Evolutionary conservation across 2,888 invertebrate genomes (phyloP), one percentile per base, ranked within the genome.

Genomic region (Sinodicranocentrus sp.): DNA sequence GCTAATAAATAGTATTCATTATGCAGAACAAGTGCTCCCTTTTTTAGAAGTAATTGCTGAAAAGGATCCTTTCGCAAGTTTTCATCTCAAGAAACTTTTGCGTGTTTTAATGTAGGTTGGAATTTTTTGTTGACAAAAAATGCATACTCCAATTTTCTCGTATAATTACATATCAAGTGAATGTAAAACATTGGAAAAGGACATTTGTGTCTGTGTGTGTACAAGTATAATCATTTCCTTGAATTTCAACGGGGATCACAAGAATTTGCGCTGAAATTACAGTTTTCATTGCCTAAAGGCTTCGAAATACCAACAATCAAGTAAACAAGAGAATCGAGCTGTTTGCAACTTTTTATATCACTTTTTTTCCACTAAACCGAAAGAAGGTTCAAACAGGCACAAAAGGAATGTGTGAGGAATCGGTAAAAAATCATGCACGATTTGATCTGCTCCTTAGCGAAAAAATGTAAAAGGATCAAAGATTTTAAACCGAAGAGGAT

Each of bases 211-310:
- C n/a, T n/a, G n/a, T 13, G 13, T 39, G 39, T 39, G 39, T 13
- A 39, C 39, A 39, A 8, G 39, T 39, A 39, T 39, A 26, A 28
- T 15, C 1, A 61, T 28, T 61, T 61, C 61, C 61, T 28, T 61
- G 17, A 61, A n/a, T 26, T 61, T 26, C 61, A 26, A 26, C 17
- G 61, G 15, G n/a, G 25, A 48, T 26, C 3, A 21, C 23, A 28
- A 59, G 70, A 78, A 70, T 78, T 78, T 59, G 44, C 61, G 39
- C 59, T 59, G 48, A 78, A 78, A 70, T 19, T 70, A 70, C 70
- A 70, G 68, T 77, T 68, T 77, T 77, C 39, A 19, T 68, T 68
- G 43, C 77, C 77, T 33, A 15, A 25, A 48, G 68, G 68, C 68
- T 25, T 26, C 26, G 1, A 15, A 28, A 61, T 21, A 23, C 57